A percentile compares a stretch with the other conserved stretches of the same genome.
These are phyloP conservation scores for Macrostomum lignano DNA, from an alignment of 1,140 invertebrate species.

Conservation along the genomic window DNA sequence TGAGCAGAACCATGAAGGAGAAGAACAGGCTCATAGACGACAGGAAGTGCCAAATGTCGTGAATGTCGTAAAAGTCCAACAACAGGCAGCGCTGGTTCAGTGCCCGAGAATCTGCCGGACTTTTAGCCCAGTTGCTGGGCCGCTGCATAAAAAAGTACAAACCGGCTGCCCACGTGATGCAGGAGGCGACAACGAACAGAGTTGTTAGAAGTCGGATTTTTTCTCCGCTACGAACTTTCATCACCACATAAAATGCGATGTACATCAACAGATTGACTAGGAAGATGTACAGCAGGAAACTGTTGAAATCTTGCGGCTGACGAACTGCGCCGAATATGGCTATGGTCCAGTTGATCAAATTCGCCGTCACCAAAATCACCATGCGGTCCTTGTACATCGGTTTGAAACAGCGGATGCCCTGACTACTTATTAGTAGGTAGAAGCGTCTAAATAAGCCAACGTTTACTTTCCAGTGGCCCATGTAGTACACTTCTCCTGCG, in stretches of 20 bases:
- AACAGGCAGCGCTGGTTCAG: constrained; percentile 45
- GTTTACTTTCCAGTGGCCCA: no score
- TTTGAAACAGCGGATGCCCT: no score
- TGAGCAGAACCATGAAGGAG: constrained; percentile 40
- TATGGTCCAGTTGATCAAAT: no score
- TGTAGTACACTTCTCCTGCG: no score
- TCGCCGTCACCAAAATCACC: no score
- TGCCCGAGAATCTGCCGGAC: constrained; percentile 43
- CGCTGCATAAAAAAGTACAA: constrained; percentile 45
- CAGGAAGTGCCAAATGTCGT: constrained; percentile 64
- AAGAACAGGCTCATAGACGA: constrained; percentile 58
- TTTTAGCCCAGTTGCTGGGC: constrained; percentile 47
- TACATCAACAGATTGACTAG: constrained; percentile 56
- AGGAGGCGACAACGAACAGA: constrained; percentile 37
- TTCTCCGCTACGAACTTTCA: constrained; percentile 50
- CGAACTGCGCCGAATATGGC: no score
- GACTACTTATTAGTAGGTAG: no score
- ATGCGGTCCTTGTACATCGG: no score
- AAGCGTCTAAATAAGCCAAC: no score
- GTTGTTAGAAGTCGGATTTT: constrained; percentile 34
- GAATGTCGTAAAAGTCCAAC: constrained; percentile 50
- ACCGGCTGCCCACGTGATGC: constrained; percentile 38
- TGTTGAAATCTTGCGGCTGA: constrained; percentile 47
- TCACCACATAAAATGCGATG: constrained; percentile 48
- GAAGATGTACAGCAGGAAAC: constrained; percentile 47